phyloP scores from a whole-genome alignment of 1,140 invertebrate genomes.

The Drosophila triauraria region DNA sequence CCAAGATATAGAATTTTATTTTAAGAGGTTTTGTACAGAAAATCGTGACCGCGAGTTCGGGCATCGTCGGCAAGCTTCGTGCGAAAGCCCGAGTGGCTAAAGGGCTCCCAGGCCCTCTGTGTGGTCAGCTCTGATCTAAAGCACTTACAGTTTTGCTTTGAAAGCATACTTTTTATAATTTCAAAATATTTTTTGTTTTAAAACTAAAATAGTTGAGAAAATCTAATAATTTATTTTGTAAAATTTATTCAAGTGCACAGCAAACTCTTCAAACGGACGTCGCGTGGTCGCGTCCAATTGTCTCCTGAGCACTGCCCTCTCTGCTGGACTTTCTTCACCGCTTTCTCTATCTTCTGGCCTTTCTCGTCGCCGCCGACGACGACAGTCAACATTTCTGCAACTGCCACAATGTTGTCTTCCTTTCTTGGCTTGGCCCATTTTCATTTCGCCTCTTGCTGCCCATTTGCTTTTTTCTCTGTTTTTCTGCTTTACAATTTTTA shows the following conservation, averaged over 20 bases:
- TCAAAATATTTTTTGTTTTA: too few relatives aligned
- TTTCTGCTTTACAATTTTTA: slow-evolving; percentile 78
- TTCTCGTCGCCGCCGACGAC: slow-evolving; percentile 16
- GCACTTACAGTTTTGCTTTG: too few relatives aligned
- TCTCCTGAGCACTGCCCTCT: slow-evolving; percentile 42
- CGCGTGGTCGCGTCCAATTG: slow-evolving; percentile 54
- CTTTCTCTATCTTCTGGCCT: slow-evolving; percentile 1
- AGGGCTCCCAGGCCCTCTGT: neutral
- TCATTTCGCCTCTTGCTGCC: slow-evolving; percentile 51
- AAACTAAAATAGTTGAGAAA: too few relatives aligned
- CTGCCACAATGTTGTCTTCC: slow-evolving; percentile 82
- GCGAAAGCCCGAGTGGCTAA: too few relatives aligned
- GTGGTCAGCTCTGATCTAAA: neutral
- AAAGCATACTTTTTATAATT: neutral
- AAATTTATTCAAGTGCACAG: slow-evolving; percentile 33
- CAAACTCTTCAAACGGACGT: slow-evolving; percentile 63
- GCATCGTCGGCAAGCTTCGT: too few relatives aligned
- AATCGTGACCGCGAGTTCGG: too few relatives aligned
- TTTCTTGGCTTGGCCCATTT: slow-evolving; percentile 68
- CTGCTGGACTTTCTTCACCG: slow-evolving; percentile 8
- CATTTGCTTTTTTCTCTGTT: slow-evolving; percentile 28
- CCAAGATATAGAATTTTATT: too few relatives aligned
- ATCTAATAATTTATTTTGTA: neutral
- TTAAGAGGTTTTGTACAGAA: neutral
- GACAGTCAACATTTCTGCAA: slow-evolving; percentile 81